Base-by-base conservation (phyloP, 1,140 invertebrate species). In the Drosophila teissieri region DNA sequence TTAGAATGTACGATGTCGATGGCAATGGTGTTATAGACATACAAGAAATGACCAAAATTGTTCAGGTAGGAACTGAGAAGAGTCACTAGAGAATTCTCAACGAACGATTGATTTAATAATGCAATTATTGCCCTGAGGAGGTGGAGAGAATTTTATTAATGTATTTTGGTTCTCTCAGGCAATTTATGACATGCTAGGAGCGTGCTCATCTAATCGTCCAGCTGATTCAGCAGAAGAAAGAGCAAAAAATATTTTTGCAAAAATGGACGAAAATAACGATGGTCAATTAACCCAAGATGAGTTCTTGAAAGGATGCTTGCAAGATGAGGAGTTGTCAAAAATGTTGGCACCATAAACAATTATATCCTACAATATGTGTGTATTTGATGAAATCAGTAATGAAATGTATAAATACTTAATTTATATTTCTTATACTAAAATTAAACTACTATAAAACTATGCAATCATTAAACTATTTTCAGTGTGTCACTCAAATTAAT, bases 241-340 rank as follows among this genome's bases (percentile, higher is more conserved):
- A 78, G 98, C 98, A 65, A 98, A 98, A 93, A 99, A 98, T 93
- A 99, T 99, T 78, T 99, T 99, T 93, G 97, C 97, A 48, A 99
- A 99, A 93, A 99, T 99, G 98, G 98, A 99, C 92, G 96, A 98
- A 92, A 99, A 99, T 94, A 98, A 98, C 93, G 98, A 99, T 93
- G 98, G 98, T 46, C 98, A 99, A 92, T 94, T 99, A 83, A 99
- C 98, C 44, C 97, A 99, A 93, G 97, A 99, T 72, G 99, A 99
- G 93, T 99, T 99, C 93, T 96, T 99, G 27, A 98, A 99, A 93
- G 99, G 99, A 48, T 99, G 99, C 93, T 95, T 99, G 85, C 97
- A 99, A 92, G 99, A 99, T 92, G 98, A 98, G 93, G 97, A 98
- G 91, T 94, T 99, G 40, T 98, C 97, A 58, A 98, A 98, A 93